Evolutionary conservation across 2,797 vertebrate species (phyloP).

Genomic region (Crenuchus spilurus): DNA sequence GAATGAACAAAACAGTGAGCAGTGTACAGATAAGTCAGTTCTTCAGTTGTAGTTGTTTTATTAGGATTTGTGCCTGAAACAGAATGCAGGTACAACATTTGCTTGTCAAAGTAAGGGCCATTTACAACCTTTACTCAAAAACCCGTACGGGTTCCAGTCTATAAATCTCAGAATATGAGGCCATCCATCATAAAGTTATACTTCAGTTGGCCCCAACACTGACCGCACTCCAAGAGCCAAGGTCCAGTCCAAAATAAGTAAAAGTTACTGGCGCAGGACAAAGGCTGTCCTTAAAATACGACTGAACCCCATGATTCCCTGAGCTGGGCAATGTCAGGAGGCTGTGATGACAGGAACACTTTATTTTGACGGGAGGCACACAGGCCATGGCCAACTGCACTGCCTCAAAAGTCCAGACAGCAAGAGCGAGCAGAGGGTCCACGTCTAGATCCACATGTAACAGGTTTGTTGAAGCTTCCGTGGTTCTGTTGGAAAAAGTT

Average conservation of each 20-base stretch:
- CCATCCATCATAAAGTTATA: conserved; percentile 52
- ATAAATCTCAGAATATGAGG: conserved; percentile 50
- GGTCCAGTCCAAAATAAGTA: conserved; percentile 52
- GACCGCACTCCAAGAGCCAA: conserved; percentile 40
- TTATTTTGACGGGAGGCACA: conserved; percentile 48
- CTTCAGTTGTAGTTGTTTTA: background rate
- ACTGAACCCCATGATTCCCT: conserved; percentile 36
- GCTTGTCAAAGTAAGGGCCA: background rate
- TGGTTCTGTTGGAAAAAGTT: background rate
- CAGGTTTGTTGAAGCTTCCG: background rate
- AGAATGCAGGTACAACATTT: background rate
- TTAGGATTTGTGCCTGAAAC: background rate
- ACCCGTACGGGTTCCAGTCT: background rate
- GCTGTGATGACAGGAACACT: conserved; percentile 48
- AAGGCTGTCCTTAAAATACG: conserved; percentile 48
- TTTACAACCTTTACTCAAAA: conserved; percentile 6
- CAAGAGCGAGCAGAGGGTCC: background rate
- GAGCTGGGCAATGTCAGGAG: conserved; percentile 30
- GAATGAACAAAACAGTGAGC: background rate
- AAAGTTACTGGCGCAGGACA: conserved; percentile 42
- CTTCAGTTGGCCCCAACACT: conserved; percentile 47
- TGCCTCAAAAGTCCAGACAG: conserved; percentile 7
- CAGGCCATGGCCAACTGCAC: conserved; percentile 25
- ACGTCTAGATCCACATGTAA: conserved; percentile 16
- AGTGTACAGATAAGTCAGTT: background rate